Percentiles rank a stretch among this genome's conserved stretches.
Conservation (phyloP, 2,888 invertebrate genomes). For the Caenorhabditis japonica region DNA sequence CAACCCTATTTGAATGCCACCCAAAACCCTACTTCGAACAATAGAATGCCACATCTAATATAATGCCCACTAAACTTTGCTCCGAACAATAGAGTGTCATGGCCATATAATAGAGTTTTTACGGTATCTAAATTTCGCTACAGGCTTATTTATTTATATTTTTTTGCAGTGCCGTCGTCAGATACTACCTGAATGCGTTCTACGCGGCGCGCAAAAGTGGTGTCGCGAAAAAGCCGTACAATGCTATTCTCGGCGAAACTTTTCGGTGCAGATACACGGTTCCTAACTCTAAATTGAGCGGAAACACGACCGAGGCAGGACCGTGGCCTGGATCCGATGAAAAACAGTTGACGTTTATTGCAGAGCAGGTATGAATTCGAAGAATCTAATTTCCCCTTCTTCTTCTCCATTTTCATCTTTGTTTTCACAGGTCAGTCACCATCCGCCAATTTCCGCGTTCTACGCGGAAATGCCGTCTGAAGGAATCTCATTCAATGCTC, state of each 20-base stretch:
- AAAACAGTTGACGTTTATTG: slow-evolving; percentile 91
- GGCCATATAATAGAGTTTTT: too few species aligned
- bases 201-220: slow-evolving; percentile 97
- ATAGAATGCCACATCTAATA: too few species aligned
- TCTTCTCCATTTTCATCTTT: too few species aligned
- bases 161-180: slow-evolving; percentile 87
- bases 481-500: slow-evolving; percentile 91
- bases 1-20: too few species aligned
- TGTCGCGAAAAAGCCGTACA: slow-evolving; percentile 98
- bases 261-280: slow-evolving; percentile 80
- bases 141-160: too few species aligned
- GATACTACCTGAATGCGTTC: slow-evolving; percentile 98
- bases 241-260: slow-evolving; percentile 96
- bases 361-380: slow-evolving; percentile 86
- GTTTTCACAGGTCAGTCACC: slow-evolving; percentile 92
- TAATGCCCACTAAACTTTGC: too few species aligned
- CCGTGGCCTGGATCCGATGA: slow-evolving; percentile 92
- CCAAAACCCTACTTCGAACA: too few species aligned
- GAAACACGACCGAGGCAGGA: slow-evolving; percentile 62
- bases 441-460: slow-evolving; percentile 98
- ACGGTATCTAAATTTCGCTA: too few species aligned
- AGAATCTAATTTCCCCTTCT: not conserved
- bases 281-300: slow-evolving; percentile 60
- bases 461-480: slow-evolving; percentile 96
- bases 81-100: too few species aligned